Conservation (phyloP, 2,888 invertebrate species). For the Xestia ashworthii region DNA sequence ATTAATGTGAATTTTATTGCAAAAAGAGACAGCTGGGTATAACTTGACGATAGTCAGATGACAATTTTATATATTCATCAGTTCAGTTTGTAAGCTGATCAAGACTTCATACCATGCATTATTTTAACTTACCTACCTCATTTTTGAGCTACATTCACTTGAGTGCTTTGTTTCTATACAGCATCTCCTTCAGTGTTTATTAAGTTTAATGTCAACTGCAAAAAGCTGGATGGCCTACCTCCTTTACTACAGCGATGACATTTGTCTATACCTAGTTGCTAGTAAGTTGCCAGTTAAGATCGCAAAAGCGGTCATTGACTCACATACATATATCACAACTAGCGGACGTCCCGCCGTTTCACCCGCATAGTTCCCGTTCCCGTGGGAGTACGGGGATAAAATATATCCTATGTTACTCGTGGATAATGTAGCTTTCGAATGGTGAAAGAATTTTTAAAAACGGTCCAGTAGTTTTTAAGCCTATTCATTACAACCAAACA, state of each 20-base stretch:
- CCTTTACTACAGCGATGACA: not conserved
- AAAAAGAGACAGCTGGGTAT: not conserved
- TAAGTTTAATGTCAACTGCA: not conserved
- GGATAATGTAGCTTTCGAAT: too few species aligned
- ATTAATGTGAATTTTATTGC: slow-evolving; percentile 30
- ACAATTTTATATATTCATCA: not conserved
- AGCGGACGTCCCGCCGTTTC: too few species aligned
- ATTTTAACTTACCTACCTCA: slow-evolving; percentile 51
- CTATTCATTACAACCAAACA: too few species aligned
- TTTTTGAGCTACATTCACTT: not conserved
- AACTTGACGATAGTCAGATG: not conserved
- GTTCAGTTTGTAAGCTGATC: not conserved
- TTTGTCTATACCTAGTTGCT: too few species aligned
- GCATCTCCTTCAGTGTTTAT: not conserved
- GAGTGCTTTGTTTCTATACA: not conserved
- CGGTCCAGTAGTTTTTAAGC: too few species aligned
- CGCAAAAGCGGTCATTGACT: too few species aligned
- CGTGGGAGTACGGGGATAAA: too few species aligned
- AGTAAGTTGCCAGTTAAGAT: too few species aligned
- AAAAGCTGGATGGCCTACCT: not conserved
- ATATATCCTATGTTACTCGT: too few species aligned
- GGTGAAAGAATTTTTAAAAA: too few species aligned
- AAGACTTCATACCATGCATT: slow-evolving; percentile 19
- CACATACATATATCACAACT: too few species aligned
- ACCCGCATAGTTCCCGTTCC: too few species aligned